Conservation (phyloP, 2,888 invertebrate genomes). For the Horisme vitalbata region DNA sequence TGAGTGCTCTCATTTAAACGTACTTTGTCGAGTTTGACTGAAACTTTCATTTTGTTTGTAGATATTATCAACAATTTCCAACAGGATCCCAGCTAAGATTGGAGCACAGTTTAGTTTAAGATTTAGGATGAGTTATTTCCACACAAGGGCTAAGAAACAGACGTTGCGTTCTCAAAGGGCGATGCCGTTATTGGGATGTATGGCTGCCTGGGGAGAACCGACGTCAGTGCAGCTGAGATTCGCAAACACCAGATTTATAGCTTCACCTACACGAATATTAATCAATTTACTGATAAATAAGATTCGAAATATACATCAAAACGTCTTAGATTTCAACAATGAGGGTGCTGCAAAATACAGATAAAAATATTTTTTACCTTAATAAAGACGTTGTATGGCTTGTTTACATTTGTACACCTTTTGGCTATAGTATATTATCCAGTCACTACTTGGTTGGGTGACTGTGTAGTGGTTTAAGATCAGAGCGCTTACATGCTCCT, state of each 20-base stretch:
- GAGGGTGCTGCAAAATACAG: too few species aligned
- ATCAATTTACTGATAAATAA: conserved; percentile 47
- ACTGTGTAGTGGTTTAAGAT: too few species aligned
- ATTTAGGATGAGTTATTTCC: conserved; percentile 21
- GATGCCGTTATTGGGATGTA: conserved; percentile 70
- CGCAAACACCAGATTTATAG: conserved; percentile 72
- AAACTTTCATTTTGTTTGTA: neutral
- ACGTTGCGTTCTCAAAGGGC: conserved; percentile 53
- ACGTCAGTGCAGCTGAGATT: conserved; percentile 66
- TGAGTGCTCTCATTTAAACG: neutral
- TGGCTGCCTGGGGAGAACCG: conserved; percentile 69
- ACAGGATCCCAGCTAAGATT: conserved; percentile 7
- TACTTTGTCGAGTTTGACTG: neutral
- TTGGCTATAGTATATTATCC: too few species aligned
- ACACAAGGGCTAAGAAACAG: conserved; percentile 36
- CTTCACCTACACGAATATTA: conserved; percentile 63
- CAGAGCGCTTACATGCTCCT: too few species aligned
- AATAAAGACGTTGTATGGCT: too few species aligned
- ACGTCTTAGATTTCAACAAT: too few species aligned
- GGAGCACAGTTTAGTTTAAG: conserved; percentile 19
- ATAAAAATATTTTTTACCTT: too few species aligned
- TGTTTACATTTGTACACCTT: too few species aligned
- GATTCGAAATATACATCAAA: conserved; percentile 1
- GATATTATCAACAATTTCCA: neutral
- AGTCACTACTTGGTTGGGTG: too few species aligned